Evolutionary conservation across 2,113 vertebrate genomes (phyloP).

Genomic region (Mus pahari): DNA sequence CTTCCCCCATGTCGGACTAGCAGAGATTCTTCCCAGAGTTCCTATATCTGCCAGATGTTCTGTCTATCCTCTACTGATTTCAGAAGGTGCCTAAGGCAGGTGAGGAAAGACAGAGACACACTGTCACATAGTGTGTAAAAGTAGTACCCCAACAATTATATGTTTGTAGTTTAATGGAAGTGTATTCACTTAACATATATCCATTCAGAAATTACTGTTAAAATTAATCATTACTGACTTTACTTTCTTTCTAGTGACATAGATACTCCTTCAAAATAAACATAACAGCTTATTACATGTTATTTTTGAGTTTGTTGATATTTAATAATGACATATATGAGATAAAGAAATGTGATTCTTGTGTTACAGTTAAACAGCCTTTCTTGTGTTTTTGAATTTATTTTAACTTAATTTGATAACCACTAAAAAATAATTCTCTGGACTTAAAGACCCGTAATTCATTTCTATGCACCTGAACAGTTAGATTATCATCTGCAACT

Average conservation of each 20-base stretch:
- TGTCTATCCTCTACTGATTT: too few relatives aligned
- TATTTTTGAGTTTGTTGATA: background rate
- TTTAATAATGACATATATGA: background rate
- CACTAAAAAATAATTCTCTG: background rate
- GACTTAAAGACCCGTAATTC: background rate
- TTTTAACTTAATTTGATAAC: background rate
- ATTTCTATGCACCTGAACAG: background rate
- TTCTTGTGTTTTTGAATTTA: background rate
- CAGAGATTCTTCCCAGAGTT: too few relatives aligned
- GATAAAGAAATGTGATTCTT: background rate
- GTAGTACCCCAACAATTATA: background rate
- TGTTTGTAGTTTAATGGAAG: background rate
- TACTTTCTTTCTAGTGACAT: background rate
- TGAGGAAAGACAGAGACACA: too few relatives aligned
- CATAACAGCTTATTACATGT: background rate
- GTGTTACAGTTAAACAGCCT: background rate
- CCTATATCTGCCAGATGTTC: too few relatives aligned
- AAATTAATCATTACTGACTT: background rate
- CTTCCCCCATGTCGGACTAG: too few relatives aligned
- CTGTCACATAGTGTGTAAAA: too few relatives aligned
- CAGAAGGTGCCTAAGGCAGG: too few relatives aligned
- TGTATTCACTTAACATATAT: background rate
- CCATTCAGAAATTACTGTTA: background rate
- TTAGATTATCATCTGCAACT: background rate
- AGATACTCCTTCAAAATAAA: constrained; percentile 15